Percentiles rank a stretch among this genome's conserved stretches.
Evolutionary conservation across 1,140 invertebrate genomes (phyloP).

Genomic region (Anthonomus grandis): DNA sequence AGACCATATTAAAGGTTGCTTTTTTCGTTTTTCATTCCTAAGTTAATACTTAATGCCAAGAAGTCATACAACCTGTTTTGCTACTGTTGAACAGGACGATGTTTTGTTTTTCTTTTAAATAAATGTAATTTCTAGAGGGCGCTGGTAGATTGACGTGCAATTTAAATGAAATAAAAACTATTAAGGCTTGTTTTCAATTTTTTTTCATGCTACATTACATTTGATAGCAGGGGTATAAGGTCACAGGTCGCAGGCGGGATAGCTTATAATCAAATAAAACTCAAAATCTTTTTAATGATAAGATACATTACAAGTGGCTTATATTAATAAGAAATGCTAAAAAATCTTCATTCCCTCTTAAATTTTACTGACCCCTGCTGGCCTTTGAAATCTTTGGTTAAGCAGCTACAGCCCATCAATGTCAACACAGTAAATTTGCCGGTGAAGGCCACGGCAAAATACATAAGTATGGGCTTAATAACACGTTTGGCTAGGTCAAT

Average conservation of each 20-base stretch:
- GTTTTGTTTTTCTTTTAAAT: slow-evolving; percentile 16
- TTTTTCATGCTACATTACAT: neutral
- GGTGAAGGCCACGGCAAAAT: slow-evolving; percentile 48
- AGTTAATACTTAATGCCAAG: slow-evolving; percentile 30
- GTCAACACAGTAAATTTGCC: slow-evolving; percentile 47
- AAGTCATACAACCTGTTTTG: slow-evolving; percentile 45
- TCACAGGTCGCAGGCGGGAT: slow-evolving; percentile 38
- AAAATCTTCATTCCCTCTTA: neutral
- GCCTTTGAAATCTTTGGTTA: slow-evolving; percentile 49
- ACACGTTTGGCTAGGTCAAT: slow-evolving; percentile 16
- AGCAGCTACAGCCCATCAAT: slow-evolving; percentile 46
- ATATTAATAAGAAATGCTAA: slow-evolving; percentile 4
- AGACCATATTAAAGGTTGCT: too few relatives aligned
- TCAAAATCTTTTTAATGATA: neutral
- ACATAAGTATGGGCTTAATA: too few relatives aligned
- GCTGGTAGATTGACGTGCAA: neutral
- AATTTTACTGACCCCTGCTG: slow-evolving; percentile 43
- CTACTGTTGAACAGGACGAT: slow-evolving; percentile 29
- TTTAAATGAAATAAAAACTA: neutral
- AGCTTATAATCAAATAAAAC: neutral
- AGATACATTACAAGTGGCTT: neutral
- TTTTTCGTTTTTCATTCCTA: slow-evolving; percentile 33
- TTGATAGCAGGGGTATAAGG: slow-evolving; percentile 30
- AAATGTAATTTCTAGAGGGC: neutral
- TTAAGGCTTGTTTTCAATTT: neutral